These are phyloP conservation scores for Petrocephalus sullivani DNA, from an alignment of 2,797 vertebrate species.

Conservation along the genomic window DNA sequence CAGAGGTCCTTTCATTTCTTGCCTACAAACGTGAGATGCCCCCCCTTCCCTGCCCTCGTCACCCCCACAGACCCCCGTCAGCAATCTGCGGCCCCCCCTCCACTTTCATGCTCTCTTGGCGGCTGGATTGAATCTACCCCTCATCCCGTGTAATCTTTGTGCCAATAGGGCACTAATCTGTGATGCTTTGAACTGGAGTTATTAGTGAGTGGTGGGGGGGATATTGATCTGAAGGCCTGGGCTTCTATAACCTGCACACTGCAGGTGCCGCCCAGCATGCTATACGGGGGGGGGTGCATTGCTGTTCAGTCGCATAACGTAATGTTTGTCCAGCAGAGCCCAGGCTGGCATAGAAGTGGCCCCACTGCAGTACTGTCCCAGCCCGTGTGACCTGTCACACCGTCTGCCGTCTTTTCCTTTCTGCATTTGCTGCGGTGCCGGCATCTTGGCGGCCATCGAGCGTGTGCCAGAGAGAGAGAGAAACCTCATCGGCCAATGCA, in stretches of 20 bases:
- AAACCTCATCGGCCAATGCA: not conserved
- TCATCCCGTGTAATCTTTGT: not conserved
- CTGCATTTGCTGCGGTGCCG: not conserved
- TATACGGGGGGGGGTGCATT: conserved; percentile 41
- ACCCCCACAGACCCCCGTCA: not conserved
- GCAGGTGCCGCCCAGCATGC: conserved; percentile 50
- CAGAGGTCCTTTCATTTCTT: not conserved
- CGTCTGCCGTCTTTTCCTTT: not conserved
- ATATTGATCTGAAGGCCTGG: not conserved
- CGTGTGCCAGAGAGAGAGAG: not conserved
- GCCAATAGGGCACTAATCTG: not conserved
- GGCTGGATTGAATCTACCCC: conserved; percentile 4
- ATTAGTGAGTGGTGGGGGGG: not conserved
- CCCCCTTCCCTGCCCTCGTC: not conserved
- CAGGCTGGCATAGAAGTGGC: not conserved
- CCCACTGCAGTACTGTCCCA: not conserved
- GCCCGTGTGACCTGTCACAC: not conserved
- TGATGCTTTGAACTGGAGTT: conserved; percentile 6
- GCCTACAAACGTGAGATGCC: not conserved
- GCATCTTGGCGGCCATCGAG: not conserved
- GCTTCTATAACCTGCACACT: conserved; percentile 54
- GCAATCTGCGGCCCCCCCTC: not conserved
- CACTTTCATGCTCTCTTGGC: not conserved
- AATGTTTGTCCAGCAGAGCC: not conserved
- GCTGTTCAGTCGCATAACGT: not conserved